phyloP scores from a whole-genome alignment of 1,140 invertebrate genomes.

The Cydia pomonella region DNA sequence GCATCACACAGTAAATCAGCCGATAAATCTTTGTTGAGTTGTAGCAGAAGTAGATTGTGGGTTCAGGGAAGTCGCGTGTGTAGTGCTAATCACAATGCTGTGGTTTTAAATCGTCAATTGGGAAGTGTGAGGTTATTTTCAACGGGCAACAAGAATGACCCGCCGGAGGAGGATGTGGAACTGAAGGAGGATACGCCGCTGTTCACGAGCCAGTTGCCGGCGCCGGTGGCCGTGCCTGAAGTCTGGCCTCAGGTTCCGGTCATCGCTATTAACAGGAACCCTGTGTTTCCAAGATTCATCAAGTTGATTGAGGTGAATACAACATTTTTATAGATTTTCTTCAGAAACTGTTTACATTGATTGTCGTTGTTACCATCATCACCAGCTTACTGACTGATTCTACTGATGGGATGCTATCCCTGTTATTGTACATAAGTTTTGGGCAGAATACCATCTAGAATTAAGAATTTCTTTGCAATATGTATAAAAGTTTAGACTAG shows the following conservation, averaged over 20 bases:
- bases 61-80: slow-evolving; percentile 46
- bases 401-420: too few species aligned
- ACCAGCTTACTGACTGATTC: too few species aligned
- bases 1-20: slow-evolving; percentile 66
- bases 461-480: too few species aligned
- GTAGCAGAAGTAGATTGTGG: slow-evolving; percentile 32
- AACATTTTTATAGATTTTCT: neutral
- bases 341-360: too few species aligned
- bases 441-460: too few species aligned
- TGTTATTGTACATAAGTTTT: too few species aligned
- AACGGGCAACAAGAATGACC: slow-evolving; percentile 69
- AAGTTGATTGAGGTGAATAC: slow-evolving; percentile 95
- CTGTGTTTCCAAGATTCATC: slow-evolving; percentile 98
- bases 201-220: slow-evolving; percentile 85
- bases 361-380: too few species aligned
- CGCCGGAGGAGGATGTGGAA: slow-evolving; percentile 65
- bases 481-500: too few species aligned
- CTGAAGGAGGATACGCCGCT: slow-evolving; percentile 68
- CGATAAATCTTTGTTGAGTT: slow-evolving; percentile 37
- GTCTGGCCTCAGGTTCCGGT: slow-evolving; percentile 97
- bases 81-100: slow-evolving; percentile 46
- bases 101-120: slow-evolving; percentile 33
- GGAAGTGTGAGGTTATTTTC: slow-evolving; percentile 56
- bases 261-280: slow-evolving; percentile 96
- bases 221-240: slow-evolving; percentile 97